Base-by-base conservation (phyloP, 2,113 vertebrate genomes). In the Oenanthe oenanthe region DNA sequence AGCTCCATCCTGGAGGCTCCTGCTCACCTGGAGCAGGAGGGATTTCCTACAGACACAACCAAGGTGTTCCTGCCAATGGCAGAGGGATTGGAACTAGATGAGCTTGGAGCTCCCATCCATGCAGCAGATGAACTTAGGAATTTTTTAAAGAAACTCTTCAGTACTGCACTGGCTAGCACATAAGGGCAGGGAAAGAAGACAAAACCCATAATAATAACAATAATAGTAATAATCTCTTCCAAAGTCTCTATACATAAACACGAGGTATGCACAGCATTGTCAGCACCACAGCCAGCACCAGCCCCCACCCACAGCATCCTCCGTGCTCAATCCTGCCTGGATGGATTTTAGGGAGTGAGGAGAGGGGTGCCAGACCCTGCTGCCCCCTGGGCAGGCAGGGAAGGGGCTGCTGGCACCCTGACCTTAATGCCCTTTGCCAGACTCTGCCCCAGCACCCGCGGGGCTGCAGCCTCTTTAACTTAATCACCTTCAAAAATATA, bases 361-460 rank as follows among this genome's bases (percentile, higher is more conserved):
- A 65, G 66, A 42, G 57, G 18, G 31, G 15, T 6, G 17, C 13
- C 1, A 0, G 54, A 1, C 11, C 32, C 80, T 60, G 32, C 53
- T 71, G 57, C 6, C 38, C 31, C 32, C 42, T 3, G 60, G 31
- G 21, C 1, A 2, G 31, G 66, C 66, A 48, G 60, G 25, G 43
- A 31, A 31, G n/a, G 56, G 9, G 51, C 45, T 14, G 28, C 6
- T 2, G 38, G 17, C 66, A 43, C 8, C 42, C 4, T 63, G 5
- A 1, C 12, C 17, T 5, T 2, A 11, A 12, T 0, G 9, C n/a
- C 50, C 62, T 80, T 29, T 7, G 34, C 85, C 74, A 21, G 21
- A 4, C 28, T 32, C 68, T 1, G 51, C 84, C 63, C 66, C 5
- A 0, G 47, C 6, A 1, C 50, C 76, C 2, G 3, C 43, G 8